Evolutionary conservation across 1,140 invertebrate species (phyloP), one percentile per base, ranked within the genome.

Genomic region (Drosophila erecta): DNA sequence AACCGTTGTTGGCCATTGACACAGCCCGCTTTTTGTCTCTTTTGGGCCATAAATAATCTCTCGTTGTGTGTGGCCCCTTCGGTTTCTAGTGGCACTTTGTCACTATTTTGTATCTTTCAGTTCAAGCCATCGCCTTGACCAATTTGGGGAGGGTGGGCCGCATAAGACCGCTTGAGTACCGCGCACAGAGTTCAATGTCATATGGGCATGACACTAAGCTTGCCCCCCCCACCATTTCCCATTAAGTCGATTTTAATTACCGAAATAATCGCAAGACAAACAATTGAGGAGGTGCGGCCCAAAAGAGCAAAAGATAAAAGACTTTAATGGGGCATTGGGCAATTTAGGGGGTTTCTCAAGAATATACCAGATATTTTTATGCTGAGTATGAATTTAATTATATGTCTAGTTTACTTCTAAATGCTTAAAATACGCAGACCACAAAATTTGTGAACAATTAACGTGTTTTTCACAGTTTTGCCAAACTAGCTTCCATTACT

Each of bases 71-170:
- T 56, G 50, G 55, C 71, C 51, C 35, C 38, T 40, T 61, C 24
- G 54, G 37, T 65, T 79, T 84, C 53, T 84, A 84, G 78, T 86
- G 81, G 81, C 62, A 85, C 81, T 85, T 86, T 61, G 73, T 81
- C 77, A 77, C 65, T 67, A 49, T 73, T 66, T 70, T 40, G 67
- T 71, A 35, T 40, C 66, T 55, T 55, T 69, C 49, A 49, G 70
- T 74, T 74, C 71, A 55, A 66, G 53, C 53, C 66, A 41, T 86
- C 54, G 81, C 81, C 81, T 86, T 85, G 81, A 86, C 81, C 81
- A 84, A 79, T 72, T 65, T 43, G 62, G 43, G 46, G 10, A 74
- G 43, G 50, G 59, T 66, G 54, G 71, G 59, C 60, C 7, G 30
- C 38, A 60, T 67, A 76, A 56, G 53, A 60, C 24, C 8, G 17